These are phyloP conservation scores for Macheiramphus alcinus DNA, from an alignment of 2,113 vertebrate genomes.

Conservation along the genomic window DNA sequence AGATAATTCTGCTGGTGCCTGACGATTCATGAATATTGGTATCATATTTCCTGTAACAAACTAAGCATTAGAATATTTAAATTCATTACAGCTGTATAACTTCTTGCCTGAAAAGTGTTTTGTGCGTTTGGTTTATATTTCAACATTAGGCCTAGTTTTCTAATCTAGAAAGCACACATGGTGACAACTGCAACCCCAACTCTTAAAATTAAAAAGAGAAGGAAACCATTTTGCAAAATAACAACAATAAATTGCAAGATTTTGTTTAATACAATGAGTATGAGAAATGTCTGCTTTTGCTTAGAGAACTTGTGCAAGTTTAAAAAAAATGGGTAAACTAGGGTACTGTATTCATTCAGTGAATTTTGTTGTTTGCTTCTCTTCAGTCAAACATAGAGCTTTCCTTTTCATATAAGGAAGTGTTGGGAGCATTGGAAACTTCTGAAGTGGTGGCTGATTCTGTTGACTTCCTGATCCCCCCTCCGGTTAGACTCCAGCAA, in stretches of 20 bases:
- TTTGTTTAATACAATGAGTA: not conserved
- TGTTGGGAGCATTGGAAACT: not conserved
- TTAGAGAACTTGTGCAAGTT: not conserved
- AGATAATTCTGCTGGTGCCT: not conserved
- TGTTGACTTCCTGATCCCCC: not conserved
- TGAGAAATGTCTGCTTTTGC: not conserved
- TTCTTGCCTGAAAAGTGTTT: not conserved
- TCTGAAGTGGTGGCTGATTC: not conserved
- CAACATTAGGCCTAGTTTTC: not conserved
- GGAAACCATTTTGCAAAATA: not conserved
- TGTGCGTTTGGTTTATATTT: not conserved
- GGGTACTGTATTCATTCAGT: not conserved
- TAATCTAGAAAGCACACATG: not conserved
- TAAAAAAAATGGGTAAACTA: not conserved
- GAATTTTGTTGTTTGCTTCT: not conserved
- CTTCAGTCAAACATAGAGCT: not conserved
- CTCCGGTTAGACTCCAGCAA: not conserved
- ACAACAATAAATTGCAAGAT: not conserved
- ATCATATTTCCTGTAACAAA: not conserved
- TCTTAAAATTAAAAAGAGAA: slow-evolving; percentile 6
- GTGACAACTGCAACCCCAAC: not conserved
- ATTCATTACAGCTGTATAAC: not conserved
- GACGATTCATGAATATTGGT: not conserved
- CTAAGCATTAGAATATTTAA: not conserved
- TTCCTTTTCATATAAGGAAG: not conserved